Evolutionary conservation across 2,113 vertebrate genomes (phyloP).

Genomic region (Percina caprodes): DNA sequence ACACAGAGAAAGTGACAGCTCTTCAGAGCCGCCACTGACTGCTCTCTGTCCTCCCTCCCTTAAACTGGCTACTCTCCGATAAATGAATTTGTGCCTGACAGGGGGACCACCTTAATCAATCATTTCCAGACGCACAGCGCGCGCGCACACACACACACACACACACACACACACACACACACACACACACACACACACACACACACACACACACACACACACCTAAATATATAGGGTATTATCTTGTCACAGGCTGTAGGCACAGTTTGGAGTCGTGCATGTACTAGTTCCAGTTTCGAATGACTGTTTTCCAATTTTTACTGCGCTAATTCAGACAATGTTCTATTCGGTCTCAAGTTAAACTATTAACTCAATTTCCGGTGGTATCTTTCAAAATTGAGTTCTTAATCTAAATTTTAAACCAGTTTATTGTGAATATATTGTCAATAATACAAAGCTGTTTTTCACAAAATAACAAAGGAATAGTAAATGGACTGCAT

Average conservation of each 20-base stretch:
- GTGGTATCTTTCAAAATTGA: conserved; percentile 60
- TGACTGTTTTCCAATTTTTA: conserved; percentile 12
- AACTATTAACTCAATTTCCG: conserved; percentile 23
- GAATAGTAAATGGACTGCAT: neutral
- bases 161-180: neutral
- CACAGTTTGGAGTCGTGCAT: conserved; percentile 15
- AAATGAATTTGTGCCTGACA: conserved; percentile 38
- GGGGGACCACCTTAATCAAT: conserved; percentile 25
- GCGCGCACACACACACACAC: neutral
- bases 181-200: neutral
- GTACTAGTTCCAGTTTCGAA: conserved; percentile 1
- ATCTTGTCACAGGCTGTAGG: neutral
- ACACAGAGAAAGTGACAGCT: conserved; percentile 55
- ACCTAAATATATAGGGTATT: conserved; percentile 10
- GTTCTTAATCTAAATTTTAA: neutral
- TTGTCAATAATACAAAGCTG: too few species aligned
- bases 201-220: too few species aligned
- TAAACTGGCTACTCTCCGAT: conserved; percentile 24
- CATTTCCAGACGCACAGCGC: conserved; percentile 5
- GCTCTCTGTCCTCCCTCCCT: conserved; percentile 19
- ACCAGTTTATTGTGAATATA: neutral
- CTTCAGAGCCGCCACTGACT: conserved; percentile 29
- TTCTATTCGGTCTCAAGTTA: neutral
- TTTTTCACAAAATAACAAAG: neutral
- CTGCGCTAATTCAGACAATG: conserved; percentile 36